Percentiles rank a stretch among this genome's conserved stretches.
These are phyloP conservation scores for Drosophila kanapiae DNA, from an alignment of 1,140 invertebrate genomes.

Conservation along the genomic window DNA sequence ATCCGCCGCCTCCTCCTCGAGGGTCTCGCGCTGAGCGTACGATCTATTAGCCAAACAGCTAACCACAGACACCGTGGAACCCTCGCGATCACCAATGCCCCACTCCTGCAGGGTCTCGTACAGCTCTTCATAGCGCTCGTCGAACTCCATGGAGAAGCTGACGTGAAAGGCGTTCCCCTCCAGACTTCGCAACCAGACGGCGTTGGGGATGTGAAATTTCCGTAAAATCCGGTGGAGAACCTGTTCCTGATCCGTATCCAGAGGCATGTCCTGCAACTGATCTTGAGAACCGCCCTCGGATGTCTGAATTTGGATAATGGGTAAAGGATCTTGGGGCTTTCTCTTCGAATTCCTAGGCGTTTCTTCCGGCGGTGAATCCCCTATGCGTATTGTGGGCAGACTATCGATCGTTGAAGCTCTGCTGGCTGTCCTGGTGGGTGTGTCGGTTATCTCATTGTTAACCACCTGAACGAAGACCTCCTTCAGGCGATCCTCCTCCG, in stretches of 20 bases:
- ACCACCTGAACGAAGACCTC: slow-evolving; percentile 28
- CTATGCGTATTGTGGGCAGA: slow-evolving; percentile 19
- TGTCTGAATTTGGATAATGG: slow-evolving; percentile 35
- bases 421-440: not conserved
- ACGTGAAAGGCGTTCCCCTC: slow-evolving; percentile 81
- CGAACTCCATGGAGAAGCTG: slow-evolving; percentile 85
- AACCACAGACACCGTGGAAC: slow-evolving; percentile 85
- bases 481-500: slow-evolving; percentile 70
- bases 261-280: slow-evolving; percentile 44
- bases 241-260: slow-evolving; percentile 73
- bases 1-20: slow-evolving; percentile 14
- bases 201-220: slow-evolving; percentile 75
- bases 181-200: slow-evolving; percentile 69
- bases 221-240: slow-evolving; percentile 77
- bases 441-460: not conserved
- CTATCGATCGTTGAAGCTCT: slow-evolving; percentile 21
- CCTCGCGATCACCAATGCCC: slow-evolving; percentile 85
- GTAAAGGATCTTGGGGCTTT: not conserved
- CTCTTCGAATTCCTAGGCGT: not conserved
- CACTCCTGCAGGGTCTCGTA: slow-evolving; percentile 84
- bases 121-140: slow-evolving; percentile 85
- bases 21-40: slow-evolving; percentile 17
- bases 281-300: slow-evolving; percentile 13
- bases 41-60: slow-evolving; percentile 84
- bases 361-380: not conserved